These are phyloP conservation scores for Ochropleura leucogaster DNA, from an alignment of 2,888 invertebrate species.

Conservation along the genomic window DNA sequence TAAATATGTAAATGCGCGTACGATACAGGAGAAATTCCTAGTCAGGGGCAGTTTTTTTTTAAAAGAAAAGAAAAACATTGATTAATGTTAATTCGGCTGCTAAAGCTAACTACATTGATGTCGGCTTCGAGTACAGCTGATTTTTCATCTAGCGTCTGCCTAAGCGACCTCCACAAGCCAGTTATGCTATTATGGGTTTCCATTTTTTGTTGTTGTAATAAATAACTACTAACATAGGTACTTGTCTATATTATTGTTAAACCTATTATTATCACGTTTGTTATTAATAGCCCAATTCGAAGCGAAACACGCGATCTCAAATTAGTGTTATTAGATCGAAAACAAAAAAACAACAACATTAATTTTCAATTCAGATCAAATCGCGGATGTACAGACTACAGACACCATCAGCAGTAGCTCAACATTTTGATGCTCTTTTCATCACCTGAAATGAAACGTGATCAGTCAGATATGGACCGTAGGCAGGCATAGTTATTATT, in stretches of 20 bases:
- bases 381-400: slow-evolving; percentile 23
- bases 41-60: no score
- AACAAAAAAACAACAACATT: slow-evolving; percentile 33
- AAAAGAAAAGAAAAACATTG: no score
- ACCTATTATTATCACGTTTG: slow-evolving; percentile 55
- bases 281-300: slow-evolving; percentile 41
- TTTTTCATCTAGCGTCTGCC: background rate
- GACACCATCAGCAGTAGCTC: slow-evolving; percentile 12
- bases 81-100: background rate
- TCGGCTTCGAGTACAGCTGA: background rate
- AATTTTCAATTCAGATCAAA: slow-evolving; percentile 34
- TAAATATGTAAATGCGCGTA: no score
- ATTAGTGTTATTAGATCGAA: slow-evolving; percentile 14
- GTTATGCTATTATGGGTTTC: background rate
- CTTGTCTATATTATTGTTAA: background rate
- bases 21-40: no score
- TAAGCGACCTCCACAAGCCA: background rate
- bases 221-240: background rate
- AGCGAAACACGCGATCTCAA: slow-evolving; percentile 42
- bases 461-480: background rate
- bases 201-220: slow-evolving; percentile 24
- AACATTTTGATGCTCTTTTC: background rate
- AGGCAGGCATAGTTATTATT: background rate
- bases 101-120: background rate
- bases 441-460: background rate